These are phyloP conservation scores for Myopa tessellatipennis DNA, from an alignment of 2,888 invertebrate genomes.

Conservation along the genomic window DNA sequence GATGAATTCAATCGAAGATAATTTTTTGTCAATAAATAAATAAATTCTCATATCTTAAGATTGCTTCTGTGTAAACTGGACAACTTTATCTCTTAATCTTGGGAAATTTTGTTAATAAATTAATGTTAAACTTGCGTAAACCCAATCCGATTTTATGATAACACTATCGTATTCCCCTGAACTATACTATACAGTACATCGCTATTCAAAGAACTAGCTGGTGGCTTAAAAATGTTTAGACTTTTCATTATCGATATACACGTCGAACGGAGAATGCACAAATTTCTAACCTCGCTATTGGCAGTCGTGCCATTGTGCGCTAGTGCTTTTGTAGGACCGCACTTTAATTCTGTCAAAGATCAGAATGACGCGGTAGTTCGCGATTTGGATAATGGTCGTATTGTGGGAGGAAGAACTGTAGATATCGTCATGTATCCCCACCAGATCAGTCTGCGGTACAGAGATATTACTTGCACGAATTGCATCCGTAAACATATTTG, in stretches of 20 bases:
- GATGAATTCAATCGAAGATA: too few species aligned
- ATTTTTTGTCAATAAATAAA: too few species aligned
- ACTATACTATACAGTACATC: too few species aligned
- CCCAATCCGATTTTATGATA: too few species aligned
- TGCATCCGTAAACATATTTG: slow-evolving; percentile 61
- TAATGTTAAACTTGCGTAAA: too few species aligned
- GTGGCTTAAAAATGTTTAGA: slow-evolving; percentile 51
- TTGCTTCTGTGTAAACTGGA: too few species aligned
- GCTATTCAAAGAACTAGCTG: not conserved
- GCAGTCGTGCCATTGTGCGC: not conserved
- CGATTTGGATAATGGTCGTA: slow-evolving; percentile 49
- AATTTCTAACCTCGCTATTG: not conserved
- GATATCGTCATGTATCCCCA: slow-evolving; percentile 55
- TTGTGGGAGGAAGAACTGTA: slow-evolving; percentile 57
- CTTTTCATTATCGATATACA: not conserved
- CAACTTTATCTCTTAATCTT: too few species aligned
- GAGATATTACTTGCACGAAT: slow-evolving; percentile 43
- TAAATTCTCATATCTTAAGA: too few species aligned
- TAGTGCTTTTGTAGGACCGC: not conserved
- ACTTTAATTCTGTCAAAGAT: not conserved
- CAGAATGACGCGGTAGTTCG: not conserved
- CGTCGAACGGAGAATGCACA: not conserved
- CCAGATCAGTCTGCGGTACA: slow-evolving; percentile 58
- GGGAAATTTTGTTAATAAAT: too few species aligned
- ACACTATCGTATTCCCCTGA: too few species aligned